Evolutionary conservation across 2,888 invertebrate genomes (phyloP), one percentile per base, ranked within the genome.

Genomic region (Adelognathus sp.): DNA sequence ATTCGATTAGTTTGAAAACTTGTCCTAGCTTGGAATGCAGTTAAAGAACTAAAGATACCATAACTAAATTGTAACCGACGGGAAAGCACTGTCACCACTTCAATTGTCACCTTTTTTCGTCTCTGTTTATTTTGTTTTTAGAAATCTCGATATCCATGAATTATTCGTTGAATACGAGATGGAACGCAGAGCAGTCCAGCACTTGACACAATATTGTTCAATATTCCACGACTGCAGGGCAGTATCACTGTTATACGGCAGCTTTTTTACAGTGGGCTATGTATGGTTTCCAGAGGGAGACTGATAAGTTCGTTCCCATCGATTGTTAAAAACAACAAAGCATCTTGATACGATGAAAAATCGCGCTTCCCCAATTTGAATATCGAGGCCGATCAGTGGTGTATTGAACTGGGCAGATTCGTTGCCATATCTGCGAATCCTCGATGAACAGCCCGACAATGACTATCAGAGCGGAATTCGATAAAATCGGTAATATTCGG

Each of bases 301-400:
- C 24, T 52, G 66, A 66, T 66, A 50, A 66, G 66, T 39, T 24
- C 52, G 52, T 66, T 66, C 16, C 36, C 36, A 36, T 52, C 52
- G 66, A 66, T 66, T 52, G 66, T 66, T 50, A 52, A 66, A 66
- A 50, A 31, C 64, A 52, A 24, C 50, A 50, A 24, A 21, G 36
- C 66, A 66, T 66, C 66, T 52, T 52, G 66, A 36, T 36, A 27
- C 24, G 24, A 39, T 24, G 52, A 52, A 66, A 66, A 24, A 36
- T 52, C 14, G 36, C 52, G 52, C 33, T 24, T 27, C 52, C 36
- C 66, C 52, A 50, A 66, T 66, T 66, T 66, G 66, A 66, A 66
- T 66, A 66, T 52, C 50, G 14, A 14, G 16, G 33, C 36, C 21
- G 50, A 39, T 64, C 31, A 52, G 11, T 50, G 36, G 66, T 66